Conservation (phyloP, 1,140 invertebrate genomes). For the Nylanderia fulva region DNA sequence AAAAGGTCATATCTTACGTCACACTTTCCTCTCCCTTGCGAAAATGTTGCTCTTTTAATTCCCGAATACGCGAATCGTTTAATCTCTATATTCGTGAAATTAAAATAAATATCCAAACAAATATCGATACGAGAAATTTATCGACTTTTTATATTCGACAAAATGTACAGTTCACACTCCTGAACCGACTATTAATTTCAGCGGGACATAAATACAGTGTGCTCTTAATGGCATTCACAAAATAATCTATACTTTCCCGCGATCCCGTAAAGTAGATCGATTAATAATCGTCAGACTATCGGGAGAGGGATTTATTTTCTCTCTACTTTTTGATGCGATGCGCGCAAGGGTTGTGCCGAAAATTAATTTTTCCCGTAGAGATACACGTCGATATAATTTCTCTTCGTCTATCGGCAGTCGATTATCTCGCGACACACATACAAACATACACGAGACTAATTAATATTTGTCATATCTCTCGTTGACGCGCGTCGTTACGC, state of each 20-base stretch:
- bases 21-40: not conserved
- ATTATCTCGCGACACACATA: constrained; percentile 41
- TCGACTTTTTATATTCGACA: not conserved
- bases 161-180: not conserved
- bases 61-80: not conserved
- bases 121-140: not conserved
- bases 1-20: not conserved
- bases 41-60: too few species aligned
- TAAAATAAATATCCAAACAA: not conserved
- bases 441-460: constrained; percentile 28
- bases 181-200: constrained; percentile 43
- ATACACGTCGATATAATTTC: constrained; percentile 44
- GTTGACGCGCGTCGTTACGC: constrained; percentile 21
- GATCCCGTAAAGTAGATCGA: constrained; percentile 37
- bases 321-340: constrained; percentile 10
- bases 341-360: not conserved
- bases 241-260: constrained; percentile 36
- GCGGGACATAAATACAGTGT: constrained; percentile 14
- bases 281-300: constrained; percentile 55
- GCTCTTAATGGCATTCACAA: constrained; percentile 37
- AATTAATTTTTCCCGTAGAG: constrained; percentile 49
- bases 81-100: not conserved
- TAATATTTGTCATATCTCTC: constrained; percentile 52
- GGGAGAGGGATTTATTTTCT: constrained; percentile 33
- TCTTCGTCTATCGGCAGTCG: constrained; percentile 43